A percentile compares a stretch with the other conserved stretches of the same genome.
These are phyloP conservation scores for Aythya baeri DNA, from an alignment of 2,113 vertebrate species.

Conservation along the genomic window DNA sequence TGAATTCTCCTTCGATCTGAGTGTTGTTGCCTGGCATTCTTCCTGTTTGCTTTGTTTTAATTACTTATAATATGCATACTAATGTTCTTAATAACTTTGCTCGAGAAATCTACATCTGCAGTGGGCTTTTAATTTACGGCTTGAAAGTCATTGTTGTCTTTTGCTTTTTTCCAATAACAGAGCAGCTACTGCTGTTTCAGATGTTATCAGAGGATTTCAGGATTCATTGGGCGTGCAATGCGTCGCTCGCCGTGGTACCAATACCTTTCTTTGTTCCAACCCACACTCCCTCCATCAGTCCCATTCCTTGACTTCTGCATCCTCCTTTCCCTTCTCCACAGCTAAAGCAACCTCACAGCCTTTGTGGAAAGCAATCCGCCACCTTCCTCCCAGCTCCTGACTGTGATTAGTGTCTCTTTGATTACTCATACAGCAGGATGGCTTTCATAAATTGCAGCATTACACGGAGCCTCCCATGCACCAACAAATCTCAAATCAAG, in stretches of 20 bases:
- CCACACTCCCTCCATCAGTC: not conserved
- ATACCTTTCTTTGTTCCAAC: not conserved
- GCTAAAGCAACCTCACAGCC: not conserved
- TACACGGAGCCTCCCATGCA: not conserved
- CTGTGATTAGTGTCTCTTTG: not conserved
- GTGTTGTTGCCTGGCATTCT: not conserved
- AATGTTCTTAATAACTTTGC: conserved; percentile 22
- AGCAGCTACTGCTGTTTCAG: not conserved
- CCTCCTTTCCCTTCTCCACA: not conserved
- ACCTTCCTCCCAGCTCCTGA: not conserved
- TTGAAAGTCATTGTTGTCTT: not conserved
- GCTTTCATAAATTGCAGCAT: not conserved
- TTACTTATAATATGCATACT: conserved; percentile 33
- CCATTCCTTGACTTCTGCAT: not conserved
- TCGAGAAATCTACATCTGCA: conserved; percentile 25
- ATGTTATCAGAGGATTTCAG: not conserved
- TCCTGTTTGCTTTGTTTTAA: conserved; percentile 43
- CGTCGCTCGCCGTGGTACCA: not conserved
- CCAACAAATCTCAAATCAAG: not conserved
- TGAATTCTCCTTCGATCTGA: not conserved
- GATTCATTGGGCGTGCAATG: not conserved
- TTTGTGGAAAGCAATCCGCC: not conserved
- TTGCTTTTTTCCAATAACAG: conserved; percentile 14
- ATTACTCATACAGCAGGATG: not conserved
- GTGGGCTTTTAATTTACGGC: conserved; percentile 51